These are phyloP conservation scores for Chymomyza fuscimana DNA, from an alignment of 2,888 invertebrate genomes.

Conservation along the genomic window DNA sequence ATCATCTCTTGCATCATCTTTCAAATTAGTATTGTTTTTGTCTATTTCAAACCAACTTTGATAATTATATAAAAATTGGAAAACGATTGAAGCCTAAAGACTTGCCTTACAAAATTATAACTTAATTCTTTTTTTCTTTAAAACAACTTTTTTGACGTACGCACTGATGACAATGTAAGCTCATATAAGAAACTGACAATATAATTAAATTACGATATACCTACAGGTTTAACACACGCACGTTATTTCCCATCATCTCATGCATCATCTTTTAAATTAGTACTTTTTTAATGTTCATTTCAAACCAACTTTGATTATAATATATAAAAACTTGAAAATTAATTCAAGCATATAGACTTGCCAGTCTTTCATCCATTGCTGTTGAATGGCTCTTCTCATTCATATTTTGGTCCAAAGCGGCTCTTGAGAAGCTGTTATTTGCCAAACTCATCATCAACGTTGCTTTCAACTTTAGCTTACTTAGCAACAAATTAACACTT, in stretches of 20 bases:
- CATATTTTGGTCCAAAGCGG: neutral
- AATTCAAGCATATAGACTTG: neutral
- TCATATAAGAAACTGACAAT: neutral
- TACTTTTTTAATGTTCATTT: neutral
- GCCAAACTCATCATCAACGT: neutral
- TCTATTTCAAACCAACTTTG: no score
- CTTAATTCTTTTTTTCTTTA: no score
- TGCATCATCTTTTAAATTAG: neutral
- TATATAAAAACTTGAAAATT: neutral
- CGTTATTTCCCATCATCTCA: neutral
- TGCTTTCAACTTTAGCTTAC: neutral
- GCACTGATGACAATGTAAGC: no score
- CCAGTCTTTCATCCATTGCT: neutral
- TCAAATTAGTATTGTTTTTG: no score
- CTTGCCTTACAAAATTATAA: no score
- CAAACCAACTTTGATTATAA: neutral
- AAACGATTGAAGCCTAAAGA: no score
- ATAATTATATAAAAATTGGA: no score
- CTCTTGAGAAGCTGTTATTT: neutral
- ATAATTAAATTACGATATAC: neutral
- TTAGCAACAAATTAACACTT: constrained; percentile 6
- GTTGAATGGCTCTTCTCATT: neutral
- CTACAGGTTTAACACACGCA: neutral
- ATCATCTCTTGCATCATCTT: no score
- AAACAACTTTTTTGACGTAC: no score